Evolutionary conservation across 1,140 invertebrate genomes (phyloP), one percentile per base, ranked within the genome.

Genomic region (Diachasmimorpha longicaudata): DNA sequence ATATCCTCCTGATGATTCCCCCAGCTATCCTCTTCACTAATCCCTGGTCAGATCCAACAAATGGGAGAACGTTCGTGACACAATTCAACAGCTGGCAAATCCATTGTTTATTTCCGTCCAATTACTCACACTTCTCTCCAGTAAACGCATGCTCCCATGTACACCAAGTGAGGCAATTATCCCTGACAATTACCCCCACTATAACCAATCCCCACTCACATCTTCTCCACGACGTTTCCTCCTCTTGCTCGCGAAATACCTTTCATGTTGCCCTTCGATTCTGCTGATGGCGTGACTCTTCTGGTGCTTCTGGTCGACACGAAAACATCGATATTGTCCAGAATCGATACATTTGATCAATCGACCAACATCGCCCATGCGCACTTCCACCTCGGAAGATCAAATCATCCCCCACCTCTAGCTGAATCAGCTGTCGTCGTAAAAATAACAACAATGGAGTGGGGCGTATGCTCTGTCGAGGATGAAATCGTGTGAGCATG

Each of bases 51-150:
- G n/a, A 46, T 74, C 19, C 25, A 21, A 31, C 31, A 31, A 39
- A 44, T 11, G 25, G 36, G 11, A 48, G 16, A 74, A 42, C 63
- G 63, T 74, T 36, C 42, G 55, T n/a, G 58, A 14, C 44, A 52
- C 70, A 52, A 71, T 71, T 63, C 23, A 63, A 71, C 70, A 52
- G 70, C 70, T 71, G 70, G 23, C 23, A 63, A 63, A 63, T 63
- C 19, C 58, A 63, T 63, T 63, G 23, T 63, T 63, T 63, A 63
- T 63, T 63, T 63, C 58, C 58, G 23, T 63, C 23, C 23, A 63
- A 13, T 63, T n/a, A 63, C 19, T 31, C 23, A 63, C 58, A 63
- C 52, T 10, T 21, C 2, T n/a, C 16, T 9, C 16, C 44, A 46
- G n/a, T 46, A n/a, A 14, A 14, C 44, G 11, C 44, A 46, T 14